Conservation (phyloP, 1,140 invertebrate genomes). For the Aphelenchoides avenae region DNA sequence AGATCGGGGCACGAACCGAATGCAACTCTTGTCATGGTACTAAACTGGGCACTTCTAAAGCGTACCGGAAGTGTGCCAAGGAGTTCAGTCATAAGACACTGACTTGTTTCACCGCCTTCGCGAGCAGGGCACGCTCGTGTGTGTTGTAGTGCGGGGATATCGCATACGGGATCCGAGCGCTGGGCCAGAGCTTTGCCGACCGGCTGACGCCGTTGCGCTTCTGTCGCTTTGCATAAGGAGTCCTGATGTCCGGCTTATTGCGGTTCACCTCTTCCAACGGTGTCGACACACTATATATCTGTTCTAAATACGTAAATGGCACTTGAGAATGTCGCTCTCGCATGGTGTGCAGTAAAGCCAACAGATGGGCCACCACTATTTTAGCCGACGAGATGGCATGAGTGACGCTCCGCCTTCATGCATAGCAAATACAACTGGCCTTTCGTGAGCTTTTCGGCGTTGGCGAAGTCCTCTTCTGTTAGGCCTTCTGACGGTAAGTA, state of each 20-base stretch:
- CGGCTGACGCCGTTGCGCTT: slow-evolving; percentile 56
- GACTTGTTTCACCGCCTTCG: slow-evolving; percentile 57
- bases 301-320: slow-evolving; percentile 31
- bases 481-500: slow-evolving; percentile 18
- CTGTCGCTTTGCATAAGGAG: slow-evolving; percentile 13
- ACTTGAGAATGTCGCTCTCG: too few species aligned
- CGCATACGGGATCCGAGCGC: slow-evolving; percentile 53
- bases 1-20: slow-evolving; percentile 54
- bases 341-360: neutral
- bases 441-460: slow-evolving; percentile 42
- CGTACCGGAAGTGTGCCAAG: slow-evolving; percentile 7
- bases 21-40: slow-evolving; percentile 59
- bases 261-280: slow-evolving; percentile 47
- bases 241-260: slow-evolving; percentile 52
- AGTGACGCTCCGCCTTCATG: slow-evolving; percentile 1
- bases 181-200: slow-evolving; percentile 54
- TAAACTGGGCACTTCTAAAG: slow-evolving; percentile 11
- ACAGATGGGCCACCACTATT: slow-evolving; percentile 36
- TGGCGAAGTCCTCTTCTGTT: slow-evolving; percentile 47
- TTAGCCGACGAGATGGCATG: neutral
- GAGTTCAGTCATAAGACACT: slow-evolving; percentile 12
- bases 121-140: slow-evolving; percentile 55
- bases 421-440: slow-evolving; percentile 17
- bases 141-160: slow-evolving; percentile 54
- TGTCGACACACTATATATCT: slow-evolving; percentile 32